These are phyloP conservation scores for Chlorocebus sabaeus DNA, from an alignment of 2,113 vertebrate species.

Conservation along the genomic window DNA sequence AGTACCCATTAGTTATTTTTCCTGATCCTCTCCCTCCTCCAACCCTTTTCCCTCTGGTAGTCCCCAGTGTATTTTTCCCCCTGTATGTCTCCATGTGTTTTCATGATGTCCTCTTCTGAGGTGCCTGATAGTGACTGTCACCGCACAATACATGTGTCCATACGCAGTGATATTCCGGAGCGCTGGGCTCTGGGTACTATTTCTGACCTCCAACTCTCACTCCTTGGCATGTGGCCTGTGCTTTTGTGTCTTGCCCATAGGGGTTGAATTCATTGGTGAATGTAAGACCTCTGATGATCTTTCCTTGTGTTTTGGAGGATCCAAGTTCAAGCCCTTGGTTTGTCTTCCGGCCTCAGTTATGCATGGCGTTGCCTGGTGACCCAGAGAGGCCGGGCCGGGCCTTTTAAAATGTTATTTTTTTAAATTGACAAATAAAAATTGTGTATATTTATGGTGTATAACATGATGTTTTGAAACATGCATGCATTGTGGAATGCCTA, in stretches of 20 bases:
- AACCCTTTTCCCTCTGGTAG: too few species aligned
- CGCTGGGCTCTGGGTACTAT: background rate
- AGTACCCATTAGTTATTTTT: too few species aligned
- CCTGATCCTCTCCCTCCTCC: too few species aligned
- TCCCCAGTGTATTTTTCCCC: too few species aligned
- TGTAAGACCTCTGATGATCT: background rate
- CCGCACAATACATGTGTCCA: rapidly evolving
- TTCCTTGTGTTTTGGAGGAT: background rate
- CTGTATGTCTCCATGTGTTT: too few species aligned
- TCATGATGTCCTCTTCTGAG: background rate
- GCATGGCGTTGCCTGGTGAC: background rate
- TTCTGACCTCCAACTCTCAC: background rate
- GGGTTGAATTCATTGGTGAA: background rate
- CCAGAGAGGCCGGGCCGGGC: background rate
- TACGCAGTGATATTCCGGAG: background rate
- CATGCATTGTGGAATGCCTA: background rate
- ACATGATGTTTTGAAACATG: background rate
- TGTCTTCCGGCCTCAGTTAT: background rate
- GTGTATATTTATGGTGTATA: background rate
- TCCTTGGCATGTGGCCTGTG: background rate
- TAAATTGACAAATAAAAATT: background rate
- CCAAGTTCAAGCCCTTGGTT: background rate
- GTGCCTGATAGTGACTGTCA: background rate
- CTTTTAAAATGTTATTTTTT: background rate
- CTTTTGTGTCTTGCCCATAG: background rate